These are phyloP conservation scores for Hirtodrosophila confusa DNA, from an alignment of 2,888 invertebrate genomes.

Conservation along the genomic window DNA sequence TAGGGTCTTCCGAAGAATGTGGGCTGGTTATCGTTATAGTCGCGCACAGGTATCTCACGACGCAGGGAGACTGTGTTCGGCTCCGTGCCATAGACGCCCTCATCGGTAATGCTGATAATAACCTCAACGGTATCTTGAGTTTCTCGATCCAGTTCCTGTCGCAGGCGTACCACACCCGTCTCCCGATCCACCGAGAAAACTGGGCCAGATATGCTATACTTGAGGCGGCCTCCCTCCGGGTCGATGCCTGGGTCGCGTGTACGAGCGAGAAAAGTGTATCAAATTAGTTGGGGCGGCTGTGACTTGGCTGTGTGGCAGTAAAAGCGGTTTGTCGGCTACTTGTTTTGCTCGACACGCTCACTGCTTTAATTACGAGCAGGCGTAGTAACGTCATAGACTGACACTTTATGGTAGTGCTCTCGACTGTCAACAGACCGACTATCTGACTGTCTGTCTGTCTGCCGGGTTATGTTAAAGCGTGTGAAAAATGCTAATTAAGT, in stretches of 20 bases:
- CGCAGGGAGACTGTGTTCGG: slow-evolving; percentile 92
- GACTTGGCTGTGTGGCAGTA: slow-evolving; percentile 30
- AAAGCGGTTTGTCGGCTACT: slow-evolving; percentile 62
- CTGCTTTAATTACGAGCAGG: slow-evolving; percentile 70
- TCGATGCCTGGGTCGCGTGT: slow-evolving; percentile 86
- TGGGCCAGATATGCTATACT: slow-evolving; percentile 92
- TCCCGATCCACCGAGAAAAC: slow-evolving; percentile 91
- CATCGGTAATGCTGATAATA: slow-evolving; percentile 92
- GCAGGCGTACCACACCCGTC: slow-evolving; percentile 90
- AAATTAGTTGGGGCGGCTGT: slow-evolving; percentile 43
- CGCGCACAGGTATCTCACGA: slow-evolving; percentile 90
- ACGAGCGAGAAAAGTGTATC: slow-evolving; percentile 41
- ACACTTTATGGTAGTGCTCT: slow-evolving; percentile 14
- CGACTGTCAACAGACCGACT: slow-evolving; percentile 4
- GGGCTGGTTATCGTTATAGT: slow-evolving; percentile 93
- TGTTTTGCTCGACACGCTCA: slow-evolving; percentile 63
- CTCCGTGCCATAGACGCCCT: slow-evolving; percentile 88
- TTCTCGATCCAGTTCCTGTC: slow-evolving; percentile 90
- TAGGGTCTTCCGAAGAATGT: slow-evolving; percentile 90
- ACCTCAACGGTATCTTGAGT: slow-evolving; percentile 89
- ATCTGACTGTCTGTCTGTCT: slow-evolving; percentile 10
- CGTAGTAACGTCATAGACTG: slow-evolving; percentile 61
- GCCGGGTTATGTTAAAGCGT: slow-evolving; percentile 65
- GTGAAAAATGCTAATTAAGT: slow-evolving; percentile 81
- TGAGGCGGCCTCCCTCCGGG: slow-evolving; percentile 89